Conservation (phyloP, 2,113 vertebrate species). For the Dicerorhinus sumatrensis region DNA sequence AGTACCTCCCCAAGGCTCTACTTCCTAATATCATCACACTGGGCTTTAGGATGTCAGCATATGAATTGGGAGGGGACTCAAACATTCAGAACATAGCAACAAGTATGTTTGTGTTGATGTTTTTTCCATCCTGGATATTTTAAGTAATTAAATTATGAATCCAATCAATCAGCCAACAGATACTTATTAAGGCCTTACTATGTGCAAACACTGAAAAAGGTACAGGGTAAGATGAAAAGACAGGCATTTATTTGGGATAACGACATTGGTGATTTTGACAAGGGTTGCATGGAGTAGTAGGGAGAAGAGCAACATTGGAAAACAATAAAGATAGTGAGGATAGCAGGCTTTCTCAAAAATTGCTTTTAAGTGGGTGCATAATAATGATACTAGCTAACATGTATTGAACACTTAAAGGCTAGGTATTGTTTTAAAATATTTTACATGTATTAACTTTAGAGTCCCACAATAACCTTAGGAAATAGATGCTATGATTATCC, state of each 20-base stretch:
- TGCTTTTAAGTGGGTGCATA: neutral
- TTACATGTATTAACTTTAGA: neutral
- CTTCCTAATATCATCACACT: neutral
- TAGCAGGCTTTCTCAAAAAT: neutral
- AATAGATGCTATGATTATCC: neutral
- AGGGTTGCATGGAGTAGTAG: neutral
- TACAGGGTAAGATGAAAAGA: neutral
- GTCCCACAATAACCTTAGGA: neutral
- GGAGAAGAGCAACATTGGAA: neutral
- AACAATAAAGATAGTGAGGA: neutral
- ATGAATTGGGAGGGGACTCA: neutral
- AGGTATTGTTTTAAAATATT: neutral
- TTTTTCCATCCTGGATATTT: neutral
- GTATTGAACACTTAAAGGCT: neutral
- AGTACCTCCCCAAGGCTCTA: neutral
- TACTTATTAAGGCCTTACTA: neutral
- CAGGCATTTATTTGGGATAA: neutral
- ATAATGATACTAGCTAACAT: neutral
- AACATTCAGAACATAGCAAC: neutral
- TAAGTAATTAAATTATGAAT: neutral
- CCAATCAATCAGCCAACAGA: neutral
- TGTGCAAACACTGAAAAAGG: neutral
- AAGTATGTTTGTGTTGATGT: neutral
- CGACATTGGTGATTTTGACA: neutral
- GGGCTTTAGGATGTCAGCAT: neutral